Evolutionary conservation across 1,140 invertebrate species (phyloP), one percentile per base, ranked within the genome.

Genomic region (Cydia pomonella): DNA sequence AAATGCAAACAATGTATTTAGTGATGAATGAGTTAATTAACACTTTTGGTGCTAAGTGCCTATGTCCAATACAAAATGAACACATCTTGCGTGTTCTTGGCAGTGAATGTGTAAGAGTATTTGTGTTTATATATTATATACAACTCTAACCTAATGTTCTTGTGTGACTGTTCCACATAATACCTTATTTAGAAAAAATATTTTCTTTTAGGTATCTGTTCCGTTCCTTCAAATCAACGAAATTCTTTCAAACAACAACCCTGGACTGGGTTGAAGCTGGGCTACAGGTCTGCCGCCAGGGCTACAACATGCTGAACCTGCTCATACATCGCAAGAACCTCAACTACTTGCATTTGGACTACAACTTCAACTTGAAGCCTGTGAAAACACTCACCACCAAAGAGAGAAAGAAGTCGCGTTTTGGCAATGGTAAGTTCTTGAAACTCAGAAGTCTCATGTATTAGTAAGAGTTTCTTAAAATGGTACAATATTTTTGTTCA

Each of bases 251-350:
- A 95, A 98, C 98, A 0, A 99, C 99, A 16, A 99, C 98, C 1
- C 94, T 99, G 75, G 99, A 99, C 93, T 99, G 99, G 99, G 99
- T 99, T 1, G 99, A 99, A 93, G 98, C 98, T 73, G 99, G 99
- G 29, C 92, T 99, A 6, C 97, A 99, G 94, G 99, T 99, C 0
- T 99, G 99, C 89, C 95, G 99, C 13, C 99, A 99, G 93, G 99
- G 99, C 13, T 99, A 99, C 93, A 99, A 99, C 90, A 99, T 99
- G 99, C 93, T 99, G 10, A 99, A 99, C 93, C 94, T 99, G 50
- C 94, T 99, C 64, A 99, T 99, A 87, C 99, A 99, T 94, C 96
- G 99, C 69, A 99, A 99, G 93, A 99, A 99, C 93, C 95, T 99
- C 9, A 99, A 99, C 89, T 99, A 99, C 89, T 95, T 99, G 33